Base-by-base conservation (phyloP, 2,888 invertebrate genomes). In the Drosophila recens region DNA sequence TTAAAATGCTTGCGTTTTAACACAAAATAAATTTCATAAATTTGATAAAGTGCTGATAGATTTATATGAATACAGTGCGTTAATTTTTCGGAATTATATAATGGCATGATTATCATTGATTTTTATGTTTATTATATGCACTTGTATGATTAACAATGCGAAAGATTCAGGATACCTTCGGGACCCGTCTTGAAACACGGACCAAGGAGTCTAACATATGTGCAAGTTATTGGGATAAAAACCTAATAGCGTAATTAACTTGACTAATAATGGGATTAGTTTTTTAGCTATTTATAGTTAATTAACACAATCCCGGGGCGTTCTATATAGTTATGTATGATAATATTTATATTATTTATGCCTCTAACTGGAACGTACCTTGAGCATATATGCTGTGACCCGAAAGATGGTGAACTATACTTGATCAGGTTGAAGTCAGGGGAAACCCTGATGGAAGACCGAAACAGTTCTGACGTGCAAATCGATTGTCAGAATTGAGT, bases 131-230 rank as follows among this genome's bases (percentile, higher is more conserved):
- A 70, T 68, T 74, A 67, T 72, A 75, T 58, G 64, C 66, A 68
- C 48, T 72, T 64, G 67, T 68, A 75, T 67, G 81, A 92, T 89
- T 87, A 73, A 88, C 89, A 92, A 91, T 92, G 92, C 88, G 91
- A 80, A 91, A 89, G 87, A 92, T 90, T 92, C 93, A 90, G 92
- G 92, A 91, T 91, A 91, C 92, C 93, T 92, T 93, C 93, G 93
- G 94, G 95, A 94, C 95, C 95, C 95, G 95, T 95, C 95, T 95
- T 95, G 95, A 95, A 95, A 95, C 95, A 95, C 95, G 95, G 95
- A 95, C 95, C 95, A 95, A 95, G 95, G 94, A 95, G 95, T 95
- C 94, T 94, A 95, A 93, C 95, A 94, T 94, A 94, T 95, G 93
- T 94, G 95, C 95, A 93, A 95, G 95, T 95, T 94, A 94, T 94